Evolutionary conservation across 2,113 vertebrate species (phyloP).

Genomic region (Equus przewalskii): DNA sequence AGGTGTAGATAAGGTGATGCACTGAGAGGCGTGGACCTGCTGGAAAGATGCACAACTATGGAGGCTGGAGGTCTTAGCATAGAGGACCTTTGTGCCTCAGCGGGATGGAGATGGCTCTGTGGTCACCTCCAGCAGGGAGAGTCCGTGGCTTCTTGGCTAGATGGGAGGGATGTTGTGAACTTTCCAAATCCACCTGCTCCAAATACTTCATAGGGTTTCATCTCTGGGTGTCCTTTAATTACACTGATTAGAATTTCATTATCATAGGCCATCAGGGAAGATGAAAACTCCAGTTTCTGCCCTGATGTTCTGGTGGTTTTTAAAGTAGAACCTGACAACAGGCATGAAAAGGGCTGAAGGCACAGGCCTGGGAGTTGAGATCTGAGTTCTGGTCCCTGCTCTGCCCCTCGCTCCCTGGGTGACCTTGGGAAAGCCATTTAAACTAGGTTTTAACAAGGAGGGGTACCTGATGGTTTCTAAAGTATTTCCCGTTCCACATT

Average conservation of each 20-base stretch:
- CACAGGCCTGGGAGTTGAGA: neutral
- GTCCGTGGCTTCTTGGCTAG: neutral
- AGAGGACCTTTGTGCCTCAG: neutral
- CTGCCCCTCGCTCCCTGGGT: neutral
- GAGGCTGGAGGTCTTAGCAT: neutral
- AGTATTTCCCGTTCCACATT: neutral
- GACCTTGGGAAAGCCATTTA: neutral
- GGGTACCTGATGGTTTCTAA: neutral
- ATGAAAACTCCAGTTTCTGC: neutral
- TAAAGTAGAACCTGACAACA: neutral
- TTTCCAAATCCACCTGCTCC: neutral
- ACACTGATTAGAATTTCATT: neutral
- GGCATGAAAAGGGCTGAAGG: neutral
- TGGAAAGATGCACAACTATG: neutral
- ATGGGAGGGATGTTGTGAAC: neutral
- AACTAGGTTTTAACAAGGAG: neutral
- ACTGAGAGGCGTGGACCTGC: neutral
- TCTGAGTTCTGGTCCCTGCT: neutral
- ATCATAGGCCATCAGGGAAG: neutral
- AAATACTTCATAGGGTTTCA: neutral
- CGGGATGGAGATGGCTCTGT: no score
- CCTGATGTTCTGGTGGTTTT: neutral
- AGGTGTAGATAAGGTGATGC: neutral
- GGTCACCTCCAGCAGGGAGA: neutral
- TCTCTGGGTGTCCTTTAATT: slow-evolving; percentile 11